These are phyloP conservation scores for Cacoxenus indagator DNA, from an alignment of 2,888 invertebrate genomes.

Conservation along the genomic window DNA sequence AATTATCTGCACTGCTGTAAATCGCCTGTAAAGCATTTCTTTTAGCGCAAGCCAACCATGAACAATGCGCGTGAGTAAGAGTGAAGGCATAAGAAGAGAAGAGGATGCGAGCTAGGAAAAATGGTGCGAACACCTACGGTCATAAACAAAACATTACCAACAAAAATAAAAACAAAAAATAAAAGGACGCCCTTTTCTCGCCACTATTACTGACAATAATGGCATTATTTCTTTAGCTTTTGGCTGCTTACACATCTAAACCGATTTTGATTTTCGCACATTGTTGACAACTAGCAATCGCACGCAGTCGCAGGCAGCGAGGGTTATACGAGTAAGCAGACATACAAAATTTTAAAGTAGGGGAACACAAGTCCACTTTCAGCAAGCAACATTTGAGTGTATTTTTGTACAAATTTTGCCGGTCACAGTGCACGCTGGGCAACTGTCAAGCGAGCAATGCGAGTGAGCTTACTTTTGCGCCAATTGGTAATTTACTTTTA, in stretches of 20 bases:
- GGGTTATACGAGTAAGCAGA: not conserved
- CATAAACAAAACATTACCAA: no score
- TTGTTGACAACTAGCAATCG: not conserved
- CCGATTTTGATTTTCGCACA: constrained; percentile 6
- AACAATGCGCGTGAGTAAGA: no score
- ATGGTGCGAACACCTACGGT: no score
- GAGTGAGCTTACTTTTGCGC: not conserved
- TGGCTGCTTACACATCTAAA: constrained; percentile 2
- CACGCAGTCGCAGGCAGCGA: not conserved
- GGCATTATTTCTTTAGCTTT: constrained; percentile 2
- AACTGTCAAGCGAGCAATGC: constrained; percentile 38
- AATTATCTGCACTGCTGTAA: no score
- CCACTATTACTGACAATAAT: constrained; percentile 11
- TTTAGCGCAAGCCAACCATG: no score
- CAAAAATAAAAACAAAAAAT: no score
- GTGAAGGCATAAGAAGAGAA: no score
- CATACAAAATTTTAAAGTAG: not conserved
- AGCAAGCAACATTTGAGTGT: no score
- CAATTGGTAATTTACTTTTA: constrained; percentile 56
- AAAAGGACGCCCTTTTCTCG: not conserved
- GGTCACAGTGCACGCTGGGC: no score
- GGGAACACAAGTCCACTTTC: not conserved
- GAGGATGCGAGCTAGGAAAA: no score
- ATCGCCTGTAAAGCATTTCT: no score
- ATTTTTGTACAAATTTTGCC: no score